Conservation (phyloP, 2,888 invertebrate species). For the Epinotia nisella region DNA sequence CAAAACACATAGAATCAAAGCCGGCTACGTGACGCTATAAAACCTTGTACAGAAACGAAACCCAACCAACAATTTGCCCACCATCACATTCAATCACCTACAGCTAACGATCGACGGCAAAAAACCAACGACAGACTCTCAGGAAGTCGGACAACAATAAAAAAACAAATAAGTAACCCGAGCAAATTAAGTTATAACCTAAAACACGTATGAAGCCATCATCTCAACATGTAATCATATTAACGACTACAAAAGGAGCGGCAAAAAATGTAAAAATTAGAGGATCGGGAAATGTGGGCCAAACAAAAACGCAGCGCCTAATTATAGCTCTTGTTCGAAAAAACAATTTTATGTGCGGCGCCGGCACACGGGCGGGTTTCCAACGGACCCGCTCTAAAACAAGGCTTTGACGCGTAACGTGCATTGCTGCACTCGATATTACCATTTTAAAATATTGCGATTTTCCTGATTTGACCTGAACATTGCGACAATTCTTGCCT, state of each 20-base stretch:
- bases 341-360: constrained; percentile 82
- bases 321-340: constrained; percentile 83
- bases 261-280: constrained; percentile 84
- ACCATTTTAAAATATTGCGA: no score
- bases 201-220: constrained; percentile 85
- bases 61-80: constrained; percentile 70
- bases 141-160: constrained; percentile 82
- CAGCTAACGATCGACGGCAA: constrained; percentile 77
- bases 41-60: constrained; percentile 47
- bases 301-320: constrained; percentile 84
- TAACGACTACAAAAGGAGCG: constrained; percentile 84
- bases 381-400: not conserved
- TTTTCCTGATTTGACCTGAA: no score
- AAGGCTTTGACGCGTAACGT: not conserved
- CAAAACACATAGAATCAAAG: constrained; percentile 62
- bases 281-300: constrained; percentile 85
- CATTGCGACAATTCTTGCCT: no score
- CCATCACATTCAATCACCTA: constrained; percentile 83
- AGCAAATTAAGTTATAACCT: constrained; percentile 85
- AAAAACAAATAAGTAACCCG: constrained; percentile 82
- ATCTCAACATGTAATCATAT: constrained; percentile 84
- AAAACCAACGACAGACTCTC: constrained; percentile 81
- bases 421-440: not conserved
- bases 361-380: constrained; percentile 71
- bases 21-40: constrained; percentile 64